A percentile compares a stretch with the other conserved stretches of the same genome.
These are phyloP conservation scores for Nomada goodeniana DNA, from an alignment of 2,888 invertebrate genomes.

Conservation along the genomic window DNA sequence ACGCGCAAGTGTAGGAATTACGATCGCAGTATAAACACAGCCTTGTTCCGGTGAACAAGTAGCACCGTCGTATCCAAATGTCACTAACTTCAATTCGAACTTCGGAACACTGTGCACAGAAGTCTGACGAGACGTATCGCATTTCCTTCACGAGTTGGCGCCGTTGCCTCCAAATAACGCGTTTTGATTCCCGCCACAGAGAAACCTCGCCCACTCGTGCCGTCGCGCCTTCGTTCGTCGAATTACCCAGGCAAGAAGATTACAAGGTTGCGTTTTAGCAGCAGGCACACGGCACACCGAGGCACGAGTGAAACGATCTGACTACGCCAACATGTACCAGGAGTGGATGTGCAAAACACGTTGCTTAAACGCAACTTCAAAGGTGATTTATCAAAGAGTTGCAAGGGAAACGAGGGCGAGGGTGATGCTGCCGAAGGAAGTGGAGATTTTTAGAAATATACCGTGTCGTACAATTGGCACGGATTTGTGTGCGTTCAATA, in stretches of 20 bases:
- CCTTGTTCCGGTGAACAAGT: not conserved
- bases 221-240: not conserved
- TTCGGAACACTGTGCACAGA: not conserved
- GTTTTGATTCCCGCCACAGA: conserved; percentile 8
- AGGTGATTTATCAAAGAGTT: not conserved
- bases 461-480: too few relatives aligned
- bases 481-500: too few relatives aligned
- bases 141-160: conserved; percentile 1
- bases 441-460: too few relatives aligned
- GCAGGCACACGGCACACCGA: not conserved
- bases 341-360: not conserved
- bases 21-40: not conserved
- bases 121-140: conserved; percentile 16
- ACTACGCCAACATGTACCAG: not conserved
- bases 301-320: not conserved
- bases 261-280: conserved; percentile 1
- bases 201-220: not conserved
- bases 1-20: conserved; percentile 14
- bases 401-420: conserved; percentile 2
- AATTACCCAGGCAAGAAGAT: conserved; percentile 29
- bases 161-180: conserved; percentile 2
- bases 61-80: conserved; percentile 2
- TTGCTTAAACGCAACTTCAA: not conserved
- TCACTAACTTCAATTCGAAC: conserved; percentile 15
- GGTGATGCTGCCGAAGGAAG: not conserved